Percentiles rank a stretch among this genome's conserved stretches.
phyloP scores from a whole-genome alignment of 2,797 vertebrate genomes.

The Melanotaenia trifasciata region DNA sequence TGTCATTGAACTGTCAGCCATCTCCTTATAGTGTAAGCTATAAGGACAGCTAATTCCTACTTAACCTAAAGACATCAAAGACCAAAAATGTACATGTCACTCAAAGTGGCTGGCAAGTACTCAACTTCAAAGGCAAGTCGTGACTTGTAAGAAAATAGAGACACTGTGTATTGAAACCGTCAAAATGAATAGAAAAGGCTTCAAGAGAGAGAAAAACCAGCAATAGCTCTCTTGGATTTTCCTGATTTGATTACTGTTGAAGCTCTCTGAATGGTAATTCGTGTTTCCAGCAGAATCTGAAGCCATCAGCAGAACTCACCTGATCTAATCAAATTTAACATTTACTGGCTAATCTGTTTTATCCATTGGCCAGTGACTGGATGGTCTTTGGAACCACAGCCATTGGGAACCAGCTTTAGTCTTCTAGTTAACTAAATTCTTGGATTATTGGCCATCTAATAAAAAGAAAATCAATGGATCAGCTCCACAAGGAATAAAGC shows the following conservation, averaged over 20 bases:
- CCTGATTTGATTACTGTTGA: constrained; percentile 52
- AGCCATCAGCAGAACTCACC: constrained; percentile 28
- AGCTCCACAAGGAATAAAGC: not conserved
- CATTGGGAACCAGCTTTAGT: not conserved
- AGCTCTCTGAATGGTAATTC: constrained; percentile 38
- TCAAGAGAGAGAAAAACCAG: constrained; percentile 17
- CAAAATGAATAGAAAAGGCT: constrained; percentile 25
- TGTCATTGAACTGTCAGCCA: constrained; percentile 31
- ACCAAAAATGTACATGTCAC: constrained; percentile 38
- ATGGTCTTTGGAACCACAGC: constrained; percentile 3
- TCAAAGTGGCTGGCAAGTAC: constrained; percentile 33
- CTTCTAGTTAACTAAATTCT: not conserved
- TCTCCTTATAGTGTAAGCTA: constrained; percentile 47
- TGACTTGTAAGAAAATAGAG: constrained; percentile 30
- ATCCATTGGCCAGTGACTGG: constrained; percentile 16
- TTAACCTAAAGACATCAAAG: constrained; percentile 53
- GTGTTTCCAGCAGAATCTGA: constrained; percentile 23
- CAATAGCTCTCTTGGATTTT: constrained; percentile 21
- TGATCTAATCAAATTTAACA: constrained; percentile 32
- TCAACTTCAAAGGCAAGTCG: constrained; percentile 49
- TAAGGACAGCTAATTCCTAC: constrained; percentile 46
- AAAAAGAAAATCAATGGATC: not conserved
- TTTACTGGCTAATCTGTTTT: constrained; percentile 16
- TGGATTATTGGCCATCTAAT: not conserved
- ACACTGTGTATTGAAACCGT: constrained; percentile 12